Evolutionary conservation across 2,888 invertebrate genomes (phyloP).

Genomic region (Argyresthia goedartella): DNA sequence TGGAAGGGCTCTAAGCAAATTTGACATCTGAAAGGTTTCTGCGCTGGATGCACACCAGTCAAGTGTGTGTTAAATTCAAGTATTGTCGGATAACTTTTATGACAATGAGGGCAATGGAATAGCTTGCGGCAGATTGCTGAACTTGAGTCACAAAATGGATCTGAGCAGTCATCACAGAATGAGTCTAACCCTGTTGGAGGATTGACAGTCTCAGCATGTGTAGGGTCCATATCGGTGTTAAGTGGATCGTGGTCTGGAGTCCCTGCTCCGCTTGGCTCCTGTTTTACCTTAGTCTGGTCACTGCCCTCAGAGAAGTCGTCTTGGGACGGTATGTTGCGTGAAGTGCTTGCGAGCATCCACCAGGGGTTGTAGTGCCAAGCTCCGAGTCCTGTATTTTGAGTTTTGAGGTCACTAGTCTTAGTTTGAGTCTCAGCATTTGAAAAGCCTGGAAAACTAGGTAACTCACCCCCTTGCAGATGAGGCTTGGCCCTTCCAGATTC

Average conservation of each 20-base stretch:
- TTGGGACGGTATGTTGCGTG: constrained; percentile 53
- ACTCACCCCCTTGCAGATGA: constrained; percentile 41
- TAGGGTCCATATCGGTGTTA: constrained; percentile 47
- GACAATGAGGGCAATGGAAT: constrained; percentile 67
- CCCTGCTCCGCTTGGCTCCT: constrained; percentile 51
- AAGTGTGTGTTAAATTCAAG: constrained; percentile 65
- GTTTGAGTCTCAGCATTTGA: constrained; percentile 67
- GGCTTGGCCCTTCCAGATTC: constrained; percentile 53
- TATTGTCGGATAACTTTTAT: constrained; percentile 66
- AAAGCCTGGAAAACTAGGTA: constrained; percentile 64
- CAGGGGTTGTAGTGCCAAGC: constrained; percentile 68
- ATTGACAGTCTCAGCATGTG: constrained; percentile 40
- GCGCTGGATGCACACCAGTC: constrained; percentile 65
- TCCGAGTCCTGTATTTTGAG: constrained; percentile 45
- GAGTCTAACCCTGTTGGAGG: constrained; percentile 58
- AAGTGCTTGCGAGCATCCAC: constrained; percentile 68
- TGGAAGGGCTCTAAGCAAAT: constrained; percentile 66
- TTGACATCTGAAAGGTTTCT: constrained; percentile 67
- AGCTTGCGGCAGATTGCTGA: constrained; percentile 55
- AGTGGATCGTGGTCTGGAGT: constrained; percentile 56
- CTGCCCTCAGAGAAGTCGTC: constrained; percentile 57
- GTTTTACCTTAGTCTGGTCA: constrained; percentile 59
- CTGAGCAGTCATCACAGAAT: constrained; percentile 67
- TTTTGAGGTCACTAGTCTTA: constrained; percentile 55
- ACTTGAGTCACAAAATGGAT: constrained; percentile 66